Evolutionary conservation across 2,888 invertebrate genomes (phyloP).

Genomic region (Cerastoderma edule): DNA sequence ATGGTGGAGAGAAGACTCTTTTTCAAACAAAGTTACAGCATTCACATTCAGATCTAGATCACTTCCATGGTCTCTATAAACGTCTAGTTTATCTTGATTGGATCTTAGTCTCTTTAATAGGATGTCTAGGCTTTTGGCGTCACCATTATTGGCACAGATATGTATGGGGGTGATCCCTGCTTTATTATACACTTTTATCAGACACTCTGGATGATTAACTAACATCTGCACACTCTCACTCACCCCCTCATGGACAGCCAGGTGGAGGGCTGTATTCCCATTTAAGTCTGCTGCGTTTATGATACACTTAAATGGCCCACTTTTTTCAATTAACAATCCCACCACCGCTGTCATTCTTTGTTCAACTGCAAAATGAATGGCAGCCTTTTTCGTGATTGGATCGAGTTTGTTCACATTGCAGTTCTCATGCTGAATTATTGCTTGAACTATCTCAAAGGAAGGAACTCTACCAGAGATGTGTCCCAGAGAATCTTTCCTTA

Average conservation of each 20-base stretch:
- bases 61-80: conserved; percentile 27
- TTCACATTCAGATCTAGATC: conserved; percentile 52
- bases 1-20: conserved; percentile 58
- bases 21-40: conserved; percentile 45
- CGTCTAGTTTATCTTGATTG: conserved; percentile 18
- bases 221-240: conserved; percentile 52
- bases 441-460: conserved; percentile 53
- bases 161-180: conserved; percentile 60
- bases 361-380: conserved; percentile 67
- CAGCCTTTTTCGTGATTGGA: conserved; percentile 65
- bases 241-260: conserved; percentile 56
- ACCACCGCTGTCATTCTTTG: conserved; percentile 56
- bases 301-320: conserved; percentile 52
- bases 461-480: conserved; percentile 37
- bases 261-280: conserved; percentile 64
- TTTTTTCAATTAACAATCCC: conserved; percentile 48
- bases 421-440: conserved; percentile 57
- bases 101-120: conserved; percentile 22
- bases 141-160: conserved; percentile 55
- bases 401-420: conserved; percentile 67
- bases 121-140: conserved; percentile 42
- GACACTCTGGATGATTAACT: conserved; percentile 42
- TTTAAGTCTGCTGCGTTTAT: conserved; percentile 54
- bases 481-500: conserved; percentile 64
- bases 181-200: conserved; percentile 54